Evolutionary conservation across 2,888 invertebrate genomes (phyloP).

Genomic region (Nephrocerus scutellatus): DNA sequence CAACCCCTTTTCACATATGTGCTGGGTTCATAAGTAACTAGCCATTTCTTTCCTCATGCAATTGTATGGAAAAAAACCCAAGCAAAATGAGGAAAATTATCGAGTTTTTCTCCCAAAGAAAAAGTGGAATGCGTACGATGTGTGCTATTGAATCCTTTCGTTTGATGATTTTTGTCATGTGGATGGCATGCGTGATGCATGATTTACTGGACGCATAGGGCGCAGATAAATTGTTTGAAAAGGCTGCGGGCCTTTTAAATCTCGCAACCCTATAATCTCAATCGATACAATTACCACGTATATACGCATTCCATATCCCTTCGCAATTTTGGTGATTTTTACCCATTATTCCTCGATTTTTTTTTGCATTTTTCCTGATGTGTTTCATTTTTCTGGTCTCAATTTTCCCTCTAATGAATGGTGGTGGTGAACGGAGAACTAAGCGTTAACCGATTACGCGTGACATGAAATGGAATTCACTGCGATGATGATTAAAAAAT

Average conservation of each 20-base stretch:
- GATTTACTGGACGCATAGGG: too few species aligned
- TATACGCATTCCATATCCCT: too few species aligned
- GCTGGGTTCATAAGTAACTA: too few species aligned
- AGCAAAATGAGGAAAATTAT: constrained; percentile 14
- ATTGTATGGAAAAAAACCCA: constrained; percentile 15
- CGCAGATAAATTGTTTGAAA: too few species aligned
- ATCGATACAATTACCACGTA: constrained; percentile 22
- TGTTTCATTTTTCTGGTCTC: constrained; percentile 12
- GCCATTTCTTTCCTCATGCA: too few species aligned
- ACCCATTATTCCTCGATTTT: constrained; percentile 11
- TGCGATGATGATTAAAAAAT: too few species aligned
- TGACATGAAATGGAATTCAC: too few species aligned
- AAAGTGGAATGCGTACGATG: too few species aligned
- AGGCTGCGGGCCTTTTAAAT: too few species aligned
- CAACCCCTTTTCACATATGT: too few species aligned
- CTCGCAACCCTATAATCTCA: constrained; percentile 20
- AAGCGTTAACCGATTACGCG: too few species aligned
- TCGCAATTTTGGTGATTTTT: constrained; percentile 15
- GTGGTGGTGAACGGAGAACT: too few species aligned
- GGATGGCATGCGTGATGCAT: constrained; percentile 20
- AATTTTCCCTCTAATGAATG: constrained; percentile 17
- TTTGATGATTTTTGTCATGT: constrained; percentile 19
- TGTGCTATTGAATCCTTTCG: constrained; percentile 20
- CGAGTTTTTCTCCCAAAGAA: constrained; percentile 15
- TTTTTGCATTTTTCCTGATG: constrained; percentile 5